Evolutionary conservation across 2,113 vertebrate genomes (phyloP).

Genomic region (Sylvilagus bachmani): DNA sequence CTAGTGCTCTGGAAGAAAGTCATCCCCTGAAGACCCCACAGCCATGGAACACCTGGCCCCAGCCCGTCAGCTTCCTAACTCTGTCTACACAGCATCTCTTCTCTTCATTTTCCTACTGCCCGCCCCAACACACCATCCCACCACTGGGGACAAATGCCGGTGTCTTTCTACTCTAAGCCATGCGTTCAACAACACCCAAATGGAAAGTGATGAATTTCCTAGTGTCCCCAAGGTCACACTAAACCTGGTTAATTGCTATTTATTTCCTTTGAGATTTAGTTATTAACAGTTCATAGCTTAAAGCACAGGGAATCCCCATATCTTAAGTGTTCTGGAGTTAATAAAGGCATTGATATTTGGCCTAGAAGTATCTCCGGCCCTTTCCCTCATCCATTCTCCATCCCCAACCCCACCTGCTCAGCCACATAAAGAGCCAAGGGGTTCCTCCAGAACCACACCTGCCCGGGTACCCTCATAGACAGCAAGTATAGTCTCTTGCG

Average conservation of each 20-base stretch:
- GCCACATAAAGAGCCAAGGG: neutral
- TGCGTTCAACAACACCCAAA: neutral
- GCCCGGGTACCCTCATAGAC: neutral
- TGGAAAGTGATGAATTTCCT: neutral
- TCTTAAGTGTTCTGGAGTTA: neutral
- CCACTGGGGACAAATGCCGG: neutral
- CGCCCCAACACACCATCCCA: neutral
- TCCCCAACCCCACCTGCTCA: too few relatives aligned
- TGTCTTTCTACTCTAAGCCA: neutral
- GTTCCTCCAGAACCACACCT: neutral
- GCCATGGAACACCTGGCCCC: neutral
- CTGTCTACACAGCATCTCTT: neutral
- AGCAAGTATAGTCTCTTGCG: neutral
- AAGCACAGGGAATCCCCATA: conserved; percentile 14
- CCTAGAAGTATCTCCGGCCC: neutral
- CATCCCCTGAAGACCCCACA: neutral
- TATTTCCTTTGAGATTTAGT: conserved; percentile 40
- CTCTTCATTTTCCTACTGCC: neutral
- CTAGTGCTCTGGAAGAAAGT: neutral
- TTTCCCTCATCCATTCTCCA: neutral
- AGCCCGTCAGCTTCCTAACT: neutral
- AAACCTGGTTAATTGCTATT: conserved; percentile 46
- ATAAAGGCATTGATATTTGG: neutral
- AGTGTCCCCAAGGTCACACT: neutral
- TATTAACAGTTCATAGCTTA: conserved; percentile 35